phyloP scores from a whole-genome alignment of 2,113 vertebrate species.

The rabbit (Oryctolagus cuniculus) region DNA sequence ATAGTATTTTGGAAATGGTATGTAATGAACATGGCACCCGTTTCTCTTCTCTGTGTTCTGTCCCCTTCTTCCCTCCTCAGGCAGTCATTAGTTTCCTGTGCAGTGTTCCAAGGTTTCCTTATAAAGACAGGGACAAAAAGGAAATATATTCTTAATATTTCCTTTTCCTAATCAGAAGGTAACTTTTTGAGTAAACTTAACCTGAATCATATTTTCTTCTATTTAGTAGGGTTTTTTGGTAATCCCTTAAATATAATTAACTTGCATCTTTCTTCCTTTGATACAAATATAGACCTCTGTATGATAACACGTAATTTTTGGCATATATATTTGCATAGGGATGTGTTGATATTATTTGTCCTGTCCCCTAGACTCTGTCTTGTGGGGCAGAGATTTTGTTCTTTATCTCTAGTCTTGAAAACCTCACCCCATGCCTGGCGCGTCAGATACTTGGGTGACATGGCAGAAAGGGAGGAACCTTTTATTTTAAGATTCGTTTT shows the following conservation, averaged over 20 bases:
- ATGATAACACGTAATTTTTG: not conserved
- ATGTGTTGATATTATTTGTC: not conserved
- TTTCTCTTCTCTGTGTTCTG: not conserved
- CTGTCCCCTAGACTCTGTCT: not conserved
- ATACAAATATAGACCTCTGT: too few species aligned
- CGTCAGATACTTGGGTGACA: not conserved
- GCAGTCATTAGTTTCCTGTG: not conserved
- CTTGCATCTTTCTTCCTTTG: not conserved
- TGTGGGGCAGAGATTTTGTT: slow-evolving; percentile 18
- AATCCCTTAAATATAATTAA: not conserved
- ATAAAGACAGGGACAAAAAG: not conserved
- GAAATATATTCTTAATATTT: not conserved
- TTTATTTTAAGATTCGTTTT: too few species aligned
- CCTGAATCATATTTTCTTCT: not conserved
- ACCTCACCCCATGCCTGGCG: not conserved
- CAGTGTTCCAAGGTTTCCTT: slow-evolving; percentile 1
- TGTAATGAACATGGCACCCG: not conserved
- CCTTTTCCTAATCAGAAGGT: not conserved
- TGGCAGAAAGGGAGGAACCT: not conserved
- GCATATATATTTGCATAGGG: not conserved
- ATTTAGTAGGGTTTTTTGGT: not conserved
- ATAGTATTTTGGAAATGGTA: not conserved
- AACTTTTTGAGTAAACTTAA: not conserved
- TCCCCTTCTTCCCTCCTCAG: not conserved
- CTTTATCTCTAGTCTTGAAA: not conserved